Evolutionary conservation across 2,113 vertebrate species (phyloP).

Genomic region (Crotalus helleri): DNA sequence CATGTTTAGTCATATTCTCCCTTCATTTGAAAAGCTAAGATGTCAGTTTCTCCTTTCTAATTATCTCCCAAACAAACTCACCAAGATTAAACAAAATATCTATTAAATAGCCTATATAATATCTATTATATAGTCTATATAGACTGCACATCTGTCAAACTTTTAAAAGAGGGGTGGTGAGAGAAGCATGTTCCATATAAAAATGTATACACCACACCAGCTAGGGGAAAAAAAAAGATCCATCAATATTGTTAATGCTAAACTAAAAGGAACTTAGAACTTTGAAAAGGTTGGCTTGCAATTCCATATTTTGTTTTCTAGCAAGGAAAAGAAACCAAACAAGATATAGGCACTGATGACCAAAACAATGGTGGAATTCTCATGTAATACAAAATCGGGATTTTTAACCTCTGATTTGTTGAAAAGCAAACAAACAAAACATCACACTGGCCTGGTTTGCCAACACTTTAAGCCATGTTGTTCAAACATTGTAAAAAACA

Average conservation of each 20-base stretch:
- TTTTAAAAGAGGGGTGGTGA: constrained; percentile 3
- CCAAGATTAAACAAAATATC: constrained; percentile 27
- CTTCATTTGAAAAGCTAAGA: constrained; percentile 49
- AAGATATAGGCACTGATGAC: constrained; percentile 38
- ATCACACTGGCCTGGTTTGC: neutral
- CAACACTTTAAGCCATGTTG: neutral
- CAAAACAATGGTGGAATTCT: constrained; percentile 36
- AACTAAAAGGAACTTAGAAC: constrained; percentile 56
- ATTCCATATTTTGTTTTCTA: constrained; percentile 52
- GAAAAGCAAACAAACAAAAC: neutral
- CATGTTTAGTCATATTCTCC: neutral
- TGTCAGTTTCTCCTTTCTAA: constrained; percentile 47
- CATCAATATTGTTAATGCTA: constrained; percentile 55
- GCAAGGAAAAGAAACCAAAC: constrained; percentile 46
- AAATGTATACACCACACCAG: constrained; percentile 57
- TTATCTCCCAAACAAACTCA: constrained; percentile 32
- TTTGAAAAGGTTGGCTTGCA: constrained; percentile 58
- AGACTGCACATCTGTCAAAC: constrained; percentile 54
- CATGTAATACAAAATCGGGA: neutral
- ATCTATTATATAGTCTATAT: neutral
- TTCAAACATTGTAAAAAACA: neutral
- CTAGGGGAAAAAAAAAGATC: constrained; percentile 45
- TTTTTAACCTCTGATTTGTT: neutral
- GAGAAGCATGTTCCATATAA: constrained; percentile 61
- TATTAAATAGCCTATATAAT: neutral